These are phyloP conservation scores for Adoxophyes honmai DNA, from an alignment of 1,140 invertebrate species.

Conservation along the genomic window DNA sequence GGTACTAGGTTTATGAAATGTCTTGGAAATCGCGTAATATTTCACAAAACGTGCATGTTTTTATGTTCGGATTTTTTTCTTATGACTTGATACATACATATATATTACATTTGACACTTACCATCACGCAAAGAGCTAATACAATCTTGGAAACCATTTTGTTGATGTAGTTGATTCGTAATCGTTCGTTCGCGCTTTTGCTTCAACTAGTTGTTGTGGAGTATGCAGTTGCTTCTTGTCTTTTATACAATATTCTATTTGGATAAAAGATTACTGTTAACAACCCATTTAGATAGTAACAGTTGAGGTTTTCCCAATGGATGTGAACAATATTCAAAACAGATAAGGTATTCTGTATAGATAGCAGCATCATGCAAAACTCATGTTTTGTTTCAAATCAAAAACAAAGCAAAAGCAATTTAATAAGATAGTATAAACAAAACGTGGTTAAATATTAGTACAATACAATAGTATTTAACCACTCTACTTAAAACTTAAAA, in stretches of 20 bases:
- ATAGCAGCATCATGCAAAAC: constrained; percentile 18
- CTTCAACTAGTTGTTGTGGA: constrained; percentile 12
- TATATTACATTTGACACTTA: constrained; percentile 18
- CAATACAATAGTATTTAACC: too few species aligned
- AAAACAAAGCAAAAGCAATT: too few species aligned
- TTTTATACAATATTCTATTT: constrained; percentile 51
- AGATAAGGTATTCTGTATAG: constrained; percentile 34
- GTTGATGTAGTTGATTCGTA: constrained; percentile 14
- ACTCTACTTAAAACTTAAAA: too few species aligned
- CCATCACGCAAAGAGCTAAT: constrained; percentile 25
- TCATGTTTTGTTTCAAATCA: too few species aligned
- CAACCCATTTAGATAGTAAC: constrained; percentile 35
- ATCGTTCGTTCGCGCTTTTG: constrained; percentile 18
- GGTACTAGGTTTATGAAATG: too few species aligned
- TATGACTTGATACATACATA: too few species aligned
- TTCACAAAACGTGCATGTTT: too few species aligned
- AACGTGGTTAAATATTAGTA: too few species aligned
- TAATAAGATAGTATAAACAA: too few species aligned
- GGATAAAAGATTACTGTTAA: constrained; percentile 33
- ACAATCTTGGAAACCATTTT: constrained; percentile 28
- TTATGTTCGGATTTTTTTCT: too few species aligned
- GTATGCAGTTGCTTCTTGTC: constrained; percentile 7
- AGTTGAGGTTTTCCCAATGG: constrained; percentile 53
- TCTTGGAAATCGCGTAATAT: too few species aligned
- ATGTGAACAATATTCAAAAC: constrained; percentile 33